A percentile compares a stretch with the other conserved stretches of the same genome.
phyloP scores from a whole-genome alignment of 2,888 invertebrate genomes.

The Dryadula phaetusa region DNA sequence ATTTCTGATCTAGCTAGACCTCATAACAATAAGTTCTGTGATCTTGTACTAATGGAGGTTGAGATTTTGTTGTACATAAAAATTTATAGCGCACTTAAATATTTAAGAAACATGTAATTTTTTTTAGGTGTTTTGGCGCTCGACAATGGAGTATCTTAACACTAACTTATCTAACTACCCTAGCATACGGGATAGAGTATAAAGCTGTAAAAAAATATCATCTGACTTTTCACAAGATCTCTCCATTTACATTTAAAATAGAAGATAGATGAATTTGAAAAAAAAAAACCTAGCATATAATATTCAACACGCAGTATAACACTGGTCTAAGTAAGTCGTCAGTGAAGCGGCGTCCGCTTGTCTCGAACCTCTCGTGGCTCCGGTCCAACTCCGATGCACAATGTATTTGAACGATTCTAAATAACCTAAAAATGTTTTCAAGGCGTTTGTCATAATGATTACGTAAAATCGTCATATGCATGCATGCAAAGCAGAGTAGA shows the following conservation, averaged over 20 bases:
- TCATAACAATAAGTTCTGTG: too few relatives aligned
- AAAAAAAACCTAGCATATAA: not conserved
- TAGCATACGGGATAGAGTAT: too few relatives aligned
- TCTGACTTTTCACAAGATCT: too few relatives aligned
- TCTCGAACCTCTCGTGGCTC: conserved; percentile 35
- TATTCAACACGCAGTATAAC: conserved; percentile 3
- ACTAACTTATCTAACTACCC: too few relatives aligned
- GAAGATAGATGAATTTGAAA: not conserved
- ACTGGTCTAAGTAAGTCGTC: conserved; percentile 18
- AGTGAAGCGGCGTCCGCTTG: conserved; percentile 39
- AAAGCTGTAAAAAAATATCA: not conserved
- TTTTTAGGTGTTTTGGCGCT: too few relatives aligned
- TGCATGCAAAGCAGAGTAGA: too few relatives aligned
- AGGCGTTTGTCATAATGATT: conserved; percentile 13
- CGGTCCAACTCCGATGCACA: conserved; percentile 38
- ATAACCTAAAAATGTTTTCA: conserved; percentile 32
- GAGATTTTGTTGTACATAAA: too few relatives aligned
- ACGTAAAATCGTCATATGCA: conserved; percentile 1
- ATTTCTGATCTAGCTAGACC: too few relatives aligned
- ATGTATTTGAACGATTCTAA: conserved; percentile 27
- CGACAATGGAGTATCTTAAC: not conserved
- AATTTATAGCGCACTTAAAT: too few relatives aligned
- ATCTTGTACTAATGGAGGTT: too few relatives aligned
- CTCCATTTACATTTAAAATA: too few relatives aligned
- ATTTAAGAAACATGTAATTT: too few relatives aligned